Base-by-base conservation (phyloP, 2,113 vertebrate genomes). In the Morone chrysops region DNA sequence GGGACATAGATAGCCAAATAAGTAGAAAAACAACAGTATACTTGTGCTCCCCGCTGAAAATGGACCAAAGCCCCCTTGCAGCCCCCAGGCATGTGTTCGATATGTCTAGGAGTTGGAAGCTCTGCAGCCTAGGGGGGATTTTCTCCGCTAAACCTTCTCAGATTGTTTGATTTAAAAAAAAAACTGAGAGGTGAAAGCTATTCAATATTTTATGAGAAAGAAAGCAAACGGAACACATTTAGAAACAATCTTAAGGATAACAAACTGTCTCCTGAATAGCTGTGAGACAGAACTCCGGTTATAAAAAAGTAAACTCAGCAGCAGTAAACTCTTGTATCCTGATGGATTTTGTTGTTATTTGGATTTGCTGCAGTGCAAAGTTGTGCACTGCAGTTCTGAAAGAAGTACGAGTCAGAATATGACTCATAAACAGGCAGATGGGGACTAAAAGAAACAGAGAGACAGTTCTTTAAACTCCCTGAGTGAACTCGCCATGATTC, bases 401-500 rank as follows among this genome's bases (percentile, higher is more conserved):
- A 72, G 4, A 17, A 61, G 2, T 3, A 17, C 38, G n/a, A 38
- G 10, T 45, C 20, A 60, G 17, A 65, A 11, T 10, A 10, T 69
- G 75, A 69, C 43, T 80, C 68, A 53, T 5, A 5, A 75, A 45
- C 36, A 47, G 17, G 38, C 56, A 43, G 60, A 80, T 17, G 17
- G 59, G 65, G 13, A 57, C 22, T 11, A 60, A 76, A 68, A 54
- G 5, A 75, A 69, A 78, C 25, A 72, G 10, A 69, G 66, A 36
- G 60, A 43, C 65, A 43, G 12, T 78, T 75, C 22, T 43, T 80
- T 36, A 59, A 71, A 31, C 48, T 72, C 68, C 51, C 25, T 10
- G 9, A 25, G 69, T 60, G 74, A 71, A 41, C 54, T 38, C 20
- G 80, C 53, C 25, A 43, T 61, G 70, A 53, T 48, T 82, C 66